phyloP scores from a whole-genome alignment of 2,888 invertebrate species.

The Aphidius colemani region DNA sequence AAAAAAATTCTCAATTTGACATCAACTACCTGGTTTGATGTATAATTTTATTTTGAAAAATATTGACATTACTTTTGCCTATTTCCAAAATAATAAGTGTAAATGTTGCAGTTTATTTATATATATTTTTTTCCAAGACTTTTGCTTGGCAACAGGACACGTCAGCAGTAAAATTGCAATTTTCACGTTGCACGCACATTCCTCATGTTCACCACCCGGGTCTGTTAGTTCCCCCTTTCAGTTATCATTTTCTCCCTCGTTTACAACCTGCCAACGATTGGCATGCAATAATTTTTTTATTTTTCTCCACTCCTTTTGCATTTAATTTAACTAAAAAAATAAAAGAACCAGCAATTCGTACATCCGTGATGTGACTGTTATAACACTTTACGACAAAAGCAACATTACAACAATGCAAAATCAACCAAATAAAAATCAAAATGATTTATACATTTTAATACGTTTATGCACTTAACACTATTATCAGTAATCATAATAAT shows the following conservation, averaged over 20 bases:
- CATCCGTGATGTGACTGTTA: too few species aligned
- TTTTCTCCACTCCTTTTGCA: background rate
- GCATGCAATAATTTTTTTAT: conserved; percentile 5
- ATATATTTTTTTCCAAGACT: background rate
- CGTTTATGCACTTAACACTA: too few species aligned
- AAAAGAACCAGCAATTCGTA: too few species aligned
- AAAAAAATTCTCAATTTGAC: too few species aligned
- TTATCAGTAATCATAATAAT: too few species aligned
- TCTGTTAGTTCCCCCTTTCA: background rate
- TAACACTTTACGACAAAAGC: too few species aligned
- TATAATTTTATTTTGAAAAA: background rate
- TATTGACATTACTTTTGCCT: background rate
- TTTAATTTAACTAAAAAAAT: too few species aligned
- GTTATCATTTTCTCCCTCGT: background rate
- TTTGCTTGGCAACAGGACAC: conserved; percentile 15
- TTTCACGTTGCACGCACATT: conserved; percentile 32
- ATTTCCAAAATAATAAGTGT: background rate
- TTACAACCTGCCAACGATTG: conserved; percentile 9
- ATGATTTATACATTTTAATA: too few species aligned
- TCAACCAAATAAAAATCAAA: too few species aligned
- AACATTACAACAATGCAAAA: too few species aligned
- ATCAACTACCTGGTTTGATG: too few species aligned
- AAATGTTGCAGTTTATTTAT: background rate
- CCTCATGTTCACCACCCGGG: conserved; percentile 23
- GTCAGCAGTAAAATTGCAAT: conserved; percentile 28